Evolutionary conservation across 2,113 vertebrate genomes (phyloP).

Genomic region (Caranx melampygus): DNA sequence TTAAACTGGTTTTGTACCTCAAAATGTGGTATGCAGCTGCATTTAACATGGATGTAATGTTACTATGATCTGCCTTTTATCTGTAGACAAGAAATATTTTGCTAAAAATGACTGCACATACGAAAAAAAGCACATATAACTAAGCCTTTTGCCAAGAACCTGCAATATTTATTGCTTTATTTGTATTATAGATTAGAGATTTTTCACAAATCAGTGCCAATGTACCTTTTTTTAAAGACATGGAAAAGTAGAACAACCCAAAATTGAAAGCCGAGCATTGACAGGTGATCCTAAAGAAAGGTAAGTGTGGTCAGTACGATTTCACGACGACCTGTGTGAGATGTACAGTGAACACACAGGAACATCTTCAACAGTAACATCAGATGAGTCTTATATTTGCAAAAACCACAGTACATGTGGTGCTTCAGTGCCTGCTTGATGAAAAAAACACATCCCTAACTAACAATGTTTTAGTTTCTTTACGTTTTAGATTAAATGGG

Average conservation of each 20-base stretch:
- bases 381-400: neutral
- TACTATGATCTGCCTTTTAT: conserved; percentile 60
- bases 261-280: neutral
- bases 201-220: conserved; percentile 62
- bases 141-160: conserved; percentile 77
- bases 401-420: conserved; percentile 43
- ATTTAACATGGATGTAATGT: conserved; percentile 51
- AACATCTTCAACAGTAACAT: neutral
- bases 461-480: neutral
- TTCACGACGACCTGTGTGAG: neutral
- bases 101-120: conserved; percentile 71
- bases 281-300: neutral
- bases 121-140: conserved; percentile 78
- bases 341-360: conserved; percentile 8
- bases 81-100: conserved; percentile 58
- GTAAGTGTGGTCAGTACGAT: neutral
- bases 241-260: neutral
- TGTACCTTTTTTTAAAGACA: conserved; percentile 47
- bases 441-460: conserved; percentile 2
- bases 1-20: conserved; percentile 53
- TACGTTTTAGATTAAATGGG: conserved; percentile 5
- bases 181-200: conserved; percentile 45
- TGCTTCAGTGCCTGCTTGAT: conserved; percentile 63
- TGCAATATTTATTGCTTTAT: conserved; percentile 64
- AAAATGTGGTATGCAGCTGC: conserved; percentile 44